phyloP scores from a whole-genome alignment of 2,113 vertebrate genomes.

The Verasper variegatus region DNA sequence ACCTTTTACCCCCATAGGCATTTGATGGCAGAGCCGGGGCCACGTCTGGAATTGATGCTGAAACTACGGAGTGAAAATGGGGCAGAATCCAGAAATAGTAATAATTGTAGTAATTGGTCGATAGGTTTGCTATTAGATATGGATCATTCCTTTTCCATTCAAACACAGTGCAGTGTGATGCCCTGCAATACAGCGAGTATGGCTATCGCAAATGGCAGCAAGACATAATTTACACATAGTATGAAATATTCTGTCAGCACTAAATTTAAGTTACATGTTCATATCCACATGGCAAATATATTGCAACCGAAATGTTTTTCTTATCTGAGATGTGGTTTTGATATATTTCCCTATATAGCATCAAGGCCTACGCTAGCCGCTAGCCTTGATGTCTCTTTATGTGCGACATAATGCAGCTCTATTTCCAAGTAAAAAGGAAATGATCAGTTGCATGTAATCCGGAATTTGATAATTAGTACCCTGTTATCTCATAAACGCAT shows the following conservation, averaged over 20 bases:
- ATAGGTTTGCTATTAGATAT: not conserved
- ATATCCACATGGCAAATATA: not conserved
- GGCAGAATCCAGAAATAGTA: not conserved
- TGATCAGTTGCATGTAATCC: slow-evolving; percentile 2
- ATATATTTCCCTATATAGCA: slow-evolving; percentile 13
- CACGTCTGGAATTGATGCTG: not conserved
- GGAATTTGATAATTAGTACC: too few species aligned
- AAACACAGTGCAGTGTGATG: not conserved
- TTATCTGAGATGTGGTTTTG: slow-evolving; percentile 11
- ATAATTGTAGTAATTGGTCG: not conserved
- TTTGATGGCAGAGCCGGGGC: slow-evolving; percentile 17
- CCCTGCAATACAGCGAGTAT: not conserved
- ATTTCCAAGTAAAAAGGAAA: not conserved
- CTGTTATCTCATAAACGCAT: too few species aligned
- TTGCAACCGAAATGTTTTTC: slow-evolving; percentile 2
- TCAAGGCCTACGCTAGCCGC: not conserved
- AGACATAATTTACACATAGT: slow-evolving; percentile 8
- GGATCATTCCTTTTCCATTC: not conserved
- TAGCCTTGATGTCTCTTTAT: not conserved
- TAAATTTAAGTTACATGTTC: slow-evolving; percentile 12
- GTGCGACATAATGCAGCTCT: not conserved
- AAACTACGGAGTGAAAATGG: not conserved
- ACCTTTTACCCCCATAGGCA: slow-evolving; percentile 49
- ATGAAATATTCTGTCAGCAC: slow-evolving; percentile 23
- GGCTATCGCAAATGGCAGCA: slow-evolving; percentile 34